Evolutionary conservation across 2,113 vertebrate species (phyloP), one percentile per base, ranked within the genome.

Genomic region (Calyptommatus sinebrachiatus): DNA sequence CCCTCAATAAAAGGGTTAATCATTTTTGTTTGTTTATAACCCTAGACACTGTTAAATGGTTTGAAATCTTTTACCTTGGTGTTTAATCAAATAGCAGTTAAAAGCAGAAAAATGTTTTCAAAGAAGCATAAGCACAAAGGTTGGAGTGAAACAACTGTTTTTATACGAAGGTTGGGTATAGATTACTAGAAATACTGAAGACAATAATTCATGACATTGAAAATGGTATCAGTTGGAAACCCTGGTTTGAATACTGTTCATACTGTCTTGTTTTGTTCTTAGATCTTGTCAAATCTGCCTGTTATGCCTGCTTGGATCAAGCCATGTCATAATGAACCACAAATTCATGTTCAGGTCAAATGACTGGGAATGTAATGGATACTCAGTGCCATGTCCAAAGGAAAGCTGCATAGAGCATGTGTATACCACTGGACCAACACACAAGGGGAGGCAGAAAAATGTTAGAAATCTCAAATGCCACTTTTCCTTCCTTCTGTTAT

Each of bases 241-340:
- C 85, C 72, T 41, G 41, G 18, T 86, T 91, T 87, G 11, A 10
- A 62, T 16, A 12, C 12, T 24, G 24, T 31, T 72, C 31, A 90
- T 91, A 80, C 63, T 71, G 70, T 69, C 91, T 92, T 78, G 72
- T 20, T 83, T 85, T 84, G 78, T 84, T 74, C 87, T 92, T 87
- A 73, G 2, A 10, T 10, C 28, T 65, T 11, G 57, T 81, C 71
- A 82, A 84, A 86, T 91, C 81, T 83, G 83, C 84, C 83, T 88
- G 86, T 83, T 74, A 48, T 26, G 7, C 4, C 90, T 82, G 82
- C 89, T 91, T 84, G 91, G 66, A 70, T 76, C 76, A 80, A 76
- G 85, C 50, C 91, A 81, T 79, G 88, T 85, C 73, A 86, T 77
- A 83, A 46, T 73, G 72, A 81, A 89, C 80, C 88, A 65, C 71